Percentiles rank a stretch among this genome's conserved stretches.
These are phyloP conservation scores for Amphiprion percula DNA, from an alignment of 2,113 vertebrate genomes.

Conservation along the genomic window DNA sequence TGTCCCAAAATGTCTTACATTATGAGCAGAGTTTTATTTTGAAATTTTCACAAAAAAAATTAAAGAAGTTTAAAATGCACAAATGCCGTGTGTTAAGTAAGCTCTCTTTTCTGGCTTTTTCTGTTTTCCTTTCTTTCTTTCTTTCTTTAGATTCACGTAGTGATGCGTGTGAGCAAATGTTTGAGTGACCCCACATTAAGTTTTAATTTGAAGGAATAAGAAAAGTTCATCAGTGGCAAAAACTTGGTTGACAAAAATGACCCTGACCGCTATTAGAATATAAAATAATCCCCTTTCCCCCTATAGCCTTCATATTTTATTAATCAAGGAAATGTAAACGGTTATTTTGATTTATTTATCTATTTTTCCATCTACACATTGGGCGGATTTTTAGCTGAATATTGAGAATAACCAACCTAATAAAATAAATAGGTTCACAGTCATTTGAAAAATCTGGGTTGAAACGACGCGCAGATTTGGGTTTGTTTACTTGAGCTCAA, in stretches of 20 bases:
- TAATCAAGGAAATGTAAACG: constrained; percentile 13
- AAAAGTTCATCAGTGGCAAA: constrained; percentile 56
- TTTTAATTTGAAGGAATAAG: constrained; percentile 68
- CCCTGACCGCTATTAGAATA: constrained; percentile 26
- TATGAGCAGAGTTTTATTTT: too few species aligned
- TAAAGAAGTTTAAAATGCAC: too few species aligned
- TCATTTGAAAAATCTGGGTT: neutral
- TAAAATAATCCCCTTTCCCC: neutral
- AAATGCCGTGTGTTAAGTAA: neutral
- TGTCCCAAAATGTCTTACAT: too few species aligned
- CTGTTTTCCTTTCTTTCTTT: neutral
- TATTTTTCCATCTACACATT: neutral
- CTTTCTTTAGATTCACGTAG: constrained; percentile 15
- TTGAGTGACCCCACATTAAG: constrained; percentile 69
- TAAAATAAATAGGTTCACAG: neutral
- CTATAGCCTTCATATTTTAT: constrained; percentile 27
- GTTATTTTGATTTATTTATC: neutral
- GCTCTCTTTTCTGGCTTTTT: neutral
- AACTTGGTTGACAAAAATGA: constrained; percentile 23
- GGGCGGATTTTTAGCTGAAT: neutral
- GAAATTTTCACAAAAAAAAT: too few species aligned
- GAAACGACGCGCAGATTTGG: neutral
- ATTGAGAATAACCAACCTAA: constrained; percentile 1
- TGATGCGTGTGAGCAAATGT: constrained; percentile 28
- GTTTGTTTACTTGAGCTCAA: neutral